These are phyloP conservation scores for Meta bourneti DNA, from an alignment of 2,888 invertebrate species.

Conservation along the genomic window DNA sequence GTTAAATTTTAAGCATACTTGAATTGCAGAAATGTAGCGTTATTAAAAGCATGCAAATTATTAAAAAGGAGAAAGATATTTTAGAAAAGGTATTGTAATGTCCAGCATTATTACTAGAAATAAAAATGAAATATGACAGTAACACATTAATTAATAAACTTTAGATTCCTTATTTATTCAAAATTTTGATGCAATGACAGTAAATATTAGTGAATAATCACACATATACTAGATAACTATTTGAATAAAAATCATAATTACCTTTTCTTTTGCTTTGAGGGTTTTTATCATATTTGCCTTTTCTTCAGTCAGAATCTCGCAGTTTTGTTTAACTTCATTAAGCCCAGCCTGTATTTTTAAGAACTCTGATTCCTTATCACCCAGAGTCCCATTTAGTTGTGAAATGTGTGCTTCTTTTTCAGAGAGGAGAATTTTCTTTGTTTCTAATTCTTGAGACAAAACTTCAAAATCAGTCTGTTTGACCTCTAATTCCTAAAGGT, in stretches of 20 bases:
- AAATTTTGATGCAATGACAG: too few relatives aligned
- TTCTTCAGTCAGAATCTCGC: constrained; percentile 20
- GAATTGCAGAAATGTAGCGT: too few relatives aligned
- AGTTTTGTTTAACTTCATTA: not conserved
- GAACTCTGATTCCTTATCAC: constrained; percentile 41
- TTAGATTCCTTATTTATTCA: too few relatives aligned
- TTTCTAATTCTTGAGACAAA: constrained; percentile 18
- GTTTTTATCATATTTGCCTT: not conserved
- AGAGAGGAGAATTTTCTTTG: constrained; percentile 1
- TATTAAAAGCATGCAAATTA: too few relatives aligned
- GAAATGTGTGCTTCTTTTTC: constrained; percentile 46
- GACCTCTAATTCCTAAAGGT: constrained; percentile 26
- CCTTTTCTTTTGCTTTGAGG: constrained; percentile 47
- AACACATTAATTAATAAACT: too few relatives aligned
- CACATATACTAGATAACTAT: not conserved
- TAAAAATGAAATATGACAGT: too few relatives aligned
- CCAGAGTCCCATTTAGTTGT: constrained; percentile 13
- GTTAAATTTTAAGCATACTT: too few relatives aligned
- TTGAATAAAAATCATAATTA: constrained; percentile 10
- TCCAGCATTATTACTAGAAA: too few relatives aligned
- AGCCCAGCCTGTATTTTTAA: constrained; percentile 25
- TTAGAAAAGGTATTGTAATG: too few relatives aligned
- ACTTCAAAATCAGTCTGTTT: constrained; percentile 13
- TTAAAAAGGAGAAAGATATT: too few relatives aligned
- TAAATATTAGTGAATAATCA: too few relatives aligned